Evolutionary conservation across 2,113 vertebrate genomes (phyloP), one percentile per base, ranked within the genome.

Genomic region (Lota lota): DNA sequence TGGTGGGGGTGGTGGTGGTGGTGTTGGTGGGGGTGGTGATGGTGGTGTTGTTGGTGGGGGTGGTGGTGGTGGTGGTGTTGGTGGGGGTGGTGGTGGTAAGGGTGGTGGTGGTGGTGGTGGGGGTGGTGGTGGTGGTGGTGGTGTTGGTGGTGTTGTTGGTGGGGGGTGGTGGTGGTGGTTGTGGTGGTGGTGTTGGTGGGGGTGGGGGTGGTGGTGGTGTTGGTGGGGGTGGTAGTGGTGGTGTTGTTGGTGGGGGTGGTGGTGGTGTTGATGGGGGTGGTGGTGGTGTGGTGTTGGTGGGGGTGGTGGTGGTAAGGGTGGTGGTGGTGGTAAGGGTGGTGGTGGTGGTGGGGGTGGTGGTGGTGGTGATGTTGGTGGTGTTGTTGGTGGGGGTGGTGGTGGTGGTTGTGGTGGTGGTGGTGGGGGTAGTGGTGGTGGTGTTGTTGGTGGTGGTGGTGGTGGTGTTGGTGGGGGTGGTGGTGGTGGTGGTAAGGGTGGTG

Each of bases 321-420:
- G 4, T 33, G 19, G 59, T 61, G 36, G 8, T 56, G 10, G 66
- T n/a, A n/a, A n/a, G n/a, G n/a, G 58, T 22, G 58, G 18, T 18
- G 18, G 58, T 21, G 58, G 57, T 21, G 57, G 64, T 20, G 58
- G 74, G 72, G 66, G 10, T 66, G 59, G 66, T 66, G 67, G 36
- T 40, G 36, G 36, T 63, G 56, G n/a, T 7, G 21, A 61, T 65
- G 64, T 61, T 1, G 40, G 22, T 36, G 51, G 4, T 33, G 19
- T 53, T 61, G 36, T 4, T 56, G 10, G 66, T n/a, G n/a, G n/a
- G n/a, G n/a, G 58, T 22, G 58, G 18, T 18, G 18, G 58, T 21
- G 58, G 57, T 21, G 57, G 64, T 20, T 54, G 74, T 73, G 66
- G 10, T 66, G 59, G 66, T 66, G 67, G 36, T 40, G 36, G 36